A percentile compares a stretch with the other conserved stretches of the same genome.
Conservation (phyloP, 1,140 invertebrate genomes). For the Drosophila littoralis region DNA sequence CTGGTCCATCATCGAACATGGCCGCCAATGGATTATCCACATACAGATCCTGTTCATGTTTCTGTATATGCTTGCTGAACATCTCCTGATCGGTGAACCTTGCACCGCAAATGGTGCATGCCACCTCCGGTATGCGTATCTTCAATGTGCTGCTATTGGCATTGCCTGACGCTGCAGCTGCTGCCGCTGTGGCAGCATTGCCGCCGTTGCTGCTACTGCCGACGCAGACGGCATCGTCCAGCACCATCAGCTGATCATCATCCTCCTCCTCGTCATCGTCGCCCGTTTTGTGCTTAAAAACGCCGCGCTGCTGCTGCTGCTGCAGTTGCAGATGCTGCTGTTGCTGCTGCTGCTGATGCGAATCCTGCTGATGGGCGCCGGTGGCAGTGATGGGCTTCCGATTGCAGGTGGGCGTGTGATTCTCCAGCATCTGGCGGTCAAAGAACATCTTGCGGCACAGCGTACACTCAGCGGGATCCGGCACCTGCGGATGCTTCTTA, state of each 20-base stretch:
- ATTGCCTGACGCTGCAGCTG: conserved; percentile 10
- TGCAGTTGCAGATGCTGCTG: conserved; percentile 26
- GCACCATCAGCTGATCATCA: conserved; percentile 47
- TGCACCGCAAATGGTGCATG: conserved; percentile 78
- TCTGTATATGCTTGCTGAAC: conserved; percentile 80
- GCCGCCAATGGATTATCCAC: conserved; percentile 80
- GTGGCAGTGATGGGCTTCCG: conserved; percentile 77
- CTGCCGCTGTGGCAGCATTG: neutral
- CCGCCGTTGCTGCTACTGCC: conserved; percentile 11
- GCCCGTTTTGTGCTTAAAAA: conserved; percentile 78
- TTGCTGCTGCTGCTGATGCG: conserved; percentile 29
- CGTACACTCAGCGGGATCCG: conserved; percentile 77
- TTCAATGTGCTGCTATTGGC: conserved; percentile 40
- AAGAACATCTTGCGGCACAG: conserved; percentile 83
- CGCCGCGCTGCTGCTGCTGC: conserved; percentile 19
- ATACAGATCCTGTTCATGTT: conserved; percentile 81
- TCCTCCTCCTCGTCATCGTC: conserved; percentile 77
- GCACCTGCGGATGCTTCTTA: conserved; percentile 83
- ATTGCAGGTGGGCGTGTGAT: conserved; percentile 81
- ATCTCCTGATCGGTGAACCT: conserved; percentile 81
- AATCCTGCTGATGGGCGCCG: conserved; percentile 65
- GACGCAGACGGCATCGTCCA: conserved; percentile 30
- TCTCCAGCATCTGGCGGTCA: conserved; percentile 80
- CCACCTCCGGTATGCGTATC: conserved; percentile 78
- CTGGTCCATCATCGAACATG: conserved; percentile 82